Percentiles rank a stretch among this genome's conserved stretches.
Conservation (phyloP, 2,797 vertebrate species). For the Alosa sapidissima region DNA sequence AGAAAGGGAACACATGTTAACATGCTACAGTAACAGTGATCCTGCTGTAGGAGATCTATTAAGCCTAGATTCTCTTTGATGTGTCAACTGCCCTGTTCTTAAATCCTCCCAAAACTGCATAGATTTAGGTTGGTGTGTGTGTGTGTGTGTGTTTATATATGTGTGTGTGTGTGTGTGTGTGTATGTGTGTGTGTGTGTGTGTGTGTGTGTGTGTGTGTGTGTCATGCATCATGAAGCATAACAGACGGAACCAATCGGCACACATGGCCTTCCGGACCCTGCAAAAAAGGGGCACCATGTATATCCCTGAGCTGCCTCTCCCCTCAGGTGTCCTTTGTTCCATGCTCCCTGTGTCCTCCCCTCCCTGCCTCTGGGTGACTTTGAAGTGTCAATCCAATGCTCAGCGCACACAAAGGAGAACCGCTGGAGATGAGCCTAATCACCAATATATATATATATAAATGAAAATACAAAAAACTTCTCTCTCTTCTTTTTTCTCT, state of each 20-base stretch:
- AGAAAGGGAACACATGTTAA: constrained; percentile 34
- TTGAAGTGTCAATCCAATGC: constrained; percentile 58
- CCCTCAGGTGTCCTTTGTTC: constrained; percentile 60
- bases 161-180: constrained; percentile 51
- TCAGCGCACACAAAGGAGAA: constrained; percentile 37
- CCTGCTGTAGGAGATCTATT: constrained; percentile 34
- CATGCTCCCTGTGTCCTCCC: constrained; percentile 36
- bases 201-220: background rate
- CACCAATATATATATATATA: constrained; percentile 34
- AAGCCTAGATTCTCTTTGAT: constrained; percentile 47
- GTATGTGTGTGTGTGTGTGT: constrained; percentile 50
- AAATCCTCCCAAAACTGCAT: constrained; percentile 44
- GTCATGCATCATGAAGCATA: constrained; percentile 52
- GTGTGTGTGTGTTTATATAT: constrained; percentile 47
- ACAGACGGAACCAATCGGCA: constrained; percentile 57
- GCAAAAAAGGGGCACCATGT: constrained; percentile 40
- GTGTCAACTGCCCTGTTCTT: constrained; percentile 39
- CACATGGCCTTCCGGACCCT: constrained; percentile 50
- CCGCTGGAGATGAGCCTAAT: constrained; percentile 34
- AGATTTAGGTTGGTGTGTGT: constrained; percentile 27
- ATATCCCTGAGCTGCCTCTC: constrained; percentile 37
- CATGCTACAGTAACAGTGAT: constrained; percentile 45
- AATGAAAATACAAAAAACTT: background rate
- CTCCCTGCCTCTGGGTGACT: constrained; percentile 42
- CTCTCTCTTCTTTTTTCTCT: constrained; percentile 32